These are phyloP conservation scores for Sebastes oblongus DNA, from an alignment of 2,797 vertebrate species.

Conservation along the genomic window DNA sequence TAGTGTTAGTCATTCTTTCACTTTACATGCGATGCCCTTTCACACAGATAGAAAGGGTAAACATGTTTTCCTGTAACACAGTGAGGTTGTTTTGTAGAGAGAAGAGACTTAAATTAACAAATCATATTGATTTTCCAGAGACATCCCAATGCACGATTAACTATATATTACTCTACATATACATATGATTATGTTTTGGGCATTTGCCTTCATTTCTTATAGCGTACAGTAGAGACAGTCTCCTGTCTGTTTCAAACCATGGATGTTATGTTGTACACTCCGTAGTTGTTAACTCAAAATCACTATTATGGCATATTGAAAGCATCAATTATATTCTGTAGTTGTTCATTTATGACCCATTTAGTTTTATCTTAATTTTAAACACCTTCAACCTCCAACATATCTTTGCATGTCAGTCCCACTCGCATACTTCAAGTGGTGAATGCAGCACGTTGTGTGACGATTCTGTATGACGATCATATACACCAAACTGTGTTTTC, in stretches of 20 bases:
- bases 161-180: background rate
- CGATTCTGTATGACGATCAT: too few species aligned
- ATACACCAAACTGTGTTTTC: background rate
- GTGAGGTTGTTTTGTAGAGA: background rate
- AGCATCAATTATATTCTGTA: background rate
- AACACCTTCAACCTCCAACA: background rate
- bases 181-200: background rate
- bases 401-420: background rate
- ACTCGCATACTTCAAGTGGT: background rate
- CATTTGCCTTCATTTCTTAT: background rate
- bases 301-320: background rate
- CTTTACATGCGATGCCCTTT: slow-evolving; percentile 44
- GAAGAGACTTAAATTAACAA: background rate
- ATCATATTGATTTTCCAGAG: background rate
- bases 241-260: background rate
- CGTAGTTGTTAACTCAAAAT: background rate
- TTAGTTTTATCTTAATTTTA: background rate
- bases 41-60: slow-evolving; percentile 54
- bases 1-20: slow-evolving; percentile 50
- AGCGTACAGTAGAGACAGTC: background rate
- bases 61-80: slow-evolving; percentile 51
- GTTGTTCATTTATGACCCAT: background rate
- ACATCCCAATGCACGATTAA: background rate
- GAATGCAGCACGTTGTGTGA: too few species aligned
- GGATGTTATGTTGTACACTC: background rate